These are phyloP conservation scores for Halesus radiatus DNA, from an alignment of 1,140 invertebrate genomes.

Conservation along the genomic window DNA sequence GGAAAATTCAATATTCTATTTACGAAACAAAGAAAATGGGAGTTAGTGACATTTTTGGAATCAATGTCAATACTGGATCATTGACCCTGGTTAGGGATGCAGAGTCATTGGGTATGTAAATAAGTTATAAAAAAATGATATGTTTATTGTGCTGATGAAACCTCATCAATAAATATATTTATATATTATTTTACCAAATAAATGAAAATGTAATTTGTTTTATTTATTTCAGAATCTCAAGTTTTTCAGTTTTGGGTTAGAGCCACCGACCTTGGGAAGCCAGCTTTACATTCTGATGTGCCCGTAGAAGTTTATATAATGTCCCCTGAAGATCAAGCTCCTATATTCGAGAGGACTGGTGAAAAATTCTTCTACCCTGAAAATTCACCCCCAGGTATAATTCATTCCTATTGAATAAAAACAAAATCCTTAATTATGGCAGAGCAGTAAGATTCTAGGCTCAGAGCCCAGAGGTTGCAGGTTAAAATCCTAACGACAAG, in stretches of 20 bases:
- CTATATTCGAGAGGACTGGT: conserved; percentile 79
- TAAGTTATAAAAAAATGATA: not conserved
- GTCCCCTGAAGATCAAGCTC: conserved; percentile 77
- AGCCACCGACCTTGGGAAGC: conserved; percentile 83
- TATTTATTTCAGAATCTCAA: conserved; percentile 75
- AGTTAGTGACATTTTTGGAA: conserved; percentile 75
- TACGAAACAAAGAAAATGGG: conserved; percentile 76
- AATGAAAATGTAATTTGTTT: too few relatives aligned
- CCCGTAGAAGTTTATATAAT: conserved; percentile 86
- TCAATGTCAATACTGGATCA: conserved; percentile 79
- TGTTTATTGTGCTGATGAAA: not conserved
- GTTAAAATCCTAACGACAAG: too few relatives aligned
- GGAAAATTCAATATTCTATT: conserved; percentile 80
- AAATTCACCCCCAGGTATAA: conserved; percentile 76
- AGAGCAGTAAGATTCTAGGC: too few relatives aligned
- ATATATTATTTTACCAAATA: too few relatives aligned
- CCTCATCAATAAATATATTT: too few relatives aligned
- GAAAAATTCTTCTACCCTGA: conserved; percentile 87
- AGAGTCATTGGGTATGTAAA: conserved; percentile 70
- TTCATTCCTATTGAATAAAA: not conserved
- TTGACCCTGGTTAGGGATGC: conserved; percentile 75
- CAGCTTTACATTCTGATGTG: conserved; percentile 80
- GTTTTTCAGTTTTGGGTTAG: conserved; percentile 91
- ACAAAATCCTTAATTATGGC: too few relatives aligned
- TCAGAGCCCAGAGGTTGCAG: too few relatives aligned